phyloP scores from a whole-genome alignment of 2,797 vertebrate genomes.

The Pangasius sanitwongsei region DNA sequence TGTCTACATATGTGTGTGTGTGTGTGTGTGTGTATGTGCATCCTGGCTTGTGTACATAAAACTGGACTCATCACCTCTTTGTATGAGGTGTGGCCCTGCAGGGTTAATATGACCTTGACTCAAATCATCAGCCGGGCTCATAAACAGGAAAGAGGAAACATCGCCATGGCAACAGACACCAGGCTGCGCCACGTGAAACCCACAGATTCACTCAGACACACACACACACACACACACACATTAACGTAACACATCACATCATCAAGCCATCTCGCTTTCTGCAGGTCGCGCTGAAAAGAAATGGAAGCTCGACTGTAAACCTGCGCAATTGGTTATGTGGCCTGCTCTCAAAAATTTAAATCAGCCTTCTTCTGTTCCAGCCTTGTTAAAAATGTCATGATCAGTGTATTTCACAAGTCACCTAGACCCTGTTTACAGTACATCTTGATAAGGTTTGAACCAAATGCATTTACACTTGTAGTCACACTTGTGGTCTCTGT shows the following conservation, averaged over 20 bases:
- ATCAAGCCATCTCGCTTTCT: conserved; percentile 41
- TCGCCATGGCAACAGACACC: conserved; percentile 86
- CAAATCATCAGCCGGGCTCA: conserved; percentile 79
- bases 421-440: neutral
- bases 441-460: neutral
- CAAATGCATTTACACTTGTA: neutral
- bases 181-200: conserved; percentile 85
- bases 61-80: conserved; percentile 53
- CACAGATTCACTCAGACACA: conserved; percentile 65
- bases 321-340: too few species aligned
- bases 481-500: neutral
- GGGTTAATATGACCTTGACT: conserved; percentile 84
- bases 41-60: conserved; percentile 40
- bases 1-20: neutral
- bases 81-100: conserved; percentile 62
- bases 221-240: conserved; percentile 51
- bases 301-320: conserved; percentile 33
- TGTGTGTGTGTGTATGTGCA: neutral
- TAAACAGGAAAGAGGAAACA: conserved; percentile 88
- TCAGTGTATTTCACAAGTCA: neutral
- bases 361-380: neutral
- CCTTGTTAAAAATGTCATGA: neutral
- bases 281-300: conserved; percentile 32
- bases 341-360: neutral
- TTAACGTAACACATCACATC: conserved; percentile 52